Evolutionary conservation across 2,888 invertebrate genomes (phyloP).

Genomic region (Gymnoscelis rufifasciata): DNA sequence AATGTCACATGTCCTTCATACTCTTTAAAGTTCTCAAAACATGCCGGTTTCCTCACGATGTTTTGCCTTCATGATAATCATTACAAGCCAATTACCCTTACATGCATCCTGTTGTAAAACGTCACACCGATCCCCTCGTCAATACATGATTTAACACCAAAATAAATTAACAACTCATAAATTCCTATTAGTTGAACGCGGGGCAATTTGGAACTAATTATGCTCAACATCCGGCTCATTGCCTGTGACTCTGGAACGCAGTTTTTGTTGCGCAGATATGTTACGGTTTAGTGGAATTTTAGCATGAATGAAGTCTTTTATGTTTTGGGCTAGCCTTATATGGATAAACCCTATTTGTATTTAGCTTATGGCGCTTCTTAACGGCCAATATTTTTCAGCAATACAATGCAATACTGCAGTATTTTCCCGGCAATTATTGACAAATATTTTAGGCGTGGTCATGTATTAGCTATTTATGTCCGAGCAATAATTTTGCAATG

Average conservation of each 20-base stretch:
- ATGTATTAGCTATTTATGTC: too few relatives aligned
- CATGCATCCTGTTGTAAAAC: not conserved
- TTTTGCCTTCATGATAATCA: too few relatives aligned
- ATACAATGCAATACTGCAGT: too few relatives aligned
- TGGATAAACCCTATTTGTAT: constrained; percentile 25
- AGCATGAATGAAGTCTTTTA: constrained; percentile 29
- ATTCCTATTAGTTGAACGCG: constrained; percentile 43
- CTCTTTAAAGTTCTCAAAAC: too few relatives aligned
- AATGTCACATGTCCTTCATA: too few relatives aligned
- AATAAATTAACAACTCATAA: constrained; percentile 27
- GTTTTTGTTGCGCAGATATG: constrained; percentile 49
- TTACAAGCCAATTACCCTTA: too few relatives aligned
- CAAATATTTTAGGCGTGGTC: too few relatives aligned
- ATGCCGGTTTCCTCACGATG: too few relatives aligned
- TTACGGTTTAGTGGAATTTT: constrained; percentile 55
- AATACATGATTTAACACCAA: constrained; percentile 1
- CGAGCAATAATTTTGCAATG: too few relatives aligned
- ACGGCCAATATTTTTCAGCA: too few relatives aligned
- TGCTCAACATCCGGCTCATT: constrained; percentile 70
- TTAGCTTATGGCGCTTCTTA: too few relatives aligned
- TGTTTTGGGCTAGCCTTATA: constrained; percentile 28
- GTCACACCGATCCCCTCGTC: not conserved
- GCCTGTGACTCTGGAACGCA: constrained; percentile 57
- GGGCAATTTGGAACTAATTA: constrained; percentile 70
- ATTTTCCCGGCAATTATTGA: too few relatives aligned